Percentiles rank a stretch among this genome's conserved stretches.
Conservation (phyloP, 2,888 invertebrate genomes). For the Acrocyrtus sp. region DNA sequence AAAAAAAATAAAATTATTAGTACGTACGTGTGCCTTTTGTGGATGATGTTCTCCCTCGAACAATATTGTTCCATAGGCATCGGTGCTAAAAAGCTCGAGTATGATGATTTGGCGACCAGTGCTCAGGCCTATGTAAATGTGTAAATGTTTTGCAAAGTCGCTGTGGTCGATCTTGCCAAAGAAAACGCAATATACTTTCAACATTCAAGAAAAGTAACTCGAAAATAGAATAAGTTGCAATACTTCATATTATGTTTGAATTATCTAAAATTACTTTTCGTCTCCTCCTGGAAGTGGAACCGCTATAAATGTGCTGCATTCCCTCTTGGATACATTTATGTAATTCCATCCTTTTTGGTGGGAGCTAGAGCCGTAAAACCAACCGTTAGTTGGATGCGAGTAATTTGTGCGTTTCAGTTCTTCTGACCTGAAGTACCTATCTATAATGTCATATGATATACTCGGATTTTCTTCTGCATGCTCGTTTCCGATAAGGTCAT, state of each 20-base stretch:
- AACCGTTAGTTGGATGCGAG: slow-evolving; percentile 24
- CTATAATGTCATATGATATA: neutral
- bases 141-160: slow-evolving; percentile 27
- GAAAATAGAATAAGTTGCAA: neutral
- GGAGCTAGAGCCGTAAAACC: slow-evolving; percentile 82
- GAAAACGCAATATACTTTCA: too few species aligned
- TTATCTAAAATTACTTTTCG: slow-evolving; percentile 26
- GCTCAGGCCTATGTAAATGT: slow-evolving; percentile 17
- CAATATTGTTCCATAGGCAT: slow-evolving; percentile 97
- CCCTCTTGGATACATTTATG: slow-evolving; percentile 94
- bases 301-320: slow-evolving; percentile 91
- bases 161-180: slow-evolving; percentile 33
- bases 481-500: too few species aligned
- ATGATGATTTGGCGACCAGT: slow-evolving; percentile 73
- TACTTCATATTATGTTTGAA: neutral
- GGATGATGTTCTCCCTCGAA: slow-evolving; percentile 98
- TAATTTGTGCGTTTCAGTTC: neutral
- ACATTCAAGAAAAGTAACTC: too few species aligned
- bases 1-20: too few species aligned
- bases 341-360: slow-evolving; percentile 94
- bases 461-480: slow-evolving; percentile 16
- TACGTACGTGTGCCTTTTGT: slow-evolving; percentile 94
- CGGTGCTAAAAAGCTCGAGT: slow-evolving; percentile 80
- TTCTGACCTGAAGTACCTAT: neutral
- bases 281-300: slow-evolving; percentile 80